A percentile compares a stretch with the other conserved stretches of the same genome.
Conservation (phyloP, 2,797 vertebrate species). For the Hemitrygon akajei region DNA sequence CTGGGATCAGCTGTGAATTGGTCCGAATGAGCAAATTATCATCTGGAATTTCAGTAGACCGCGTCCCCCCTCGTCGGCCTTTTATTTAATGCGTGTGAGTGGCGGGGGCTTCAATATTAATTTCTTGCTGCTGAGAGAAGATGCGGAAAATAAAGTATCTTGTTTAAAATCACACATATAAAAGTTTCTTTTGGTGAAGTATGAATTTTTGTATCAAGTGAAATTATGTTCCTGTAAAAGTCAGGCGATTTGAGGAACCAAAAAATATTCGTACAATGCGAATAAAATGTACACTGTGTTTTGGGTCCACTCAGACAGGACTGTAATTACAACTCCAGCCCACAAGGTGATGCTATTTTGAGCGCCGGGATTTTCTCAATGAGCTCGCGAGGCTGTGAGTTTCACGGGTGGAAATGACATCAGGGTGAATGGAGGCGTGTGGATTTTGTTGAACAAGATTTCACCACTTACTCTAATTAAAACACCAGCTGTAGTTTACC, state of each 20-base stretch:
- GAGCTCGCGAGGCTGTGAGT: neutral
- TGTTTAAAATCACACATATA: neutral
- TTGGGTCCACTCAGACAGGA: neutral
- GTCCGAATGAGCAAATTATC: too few relatives aligned
- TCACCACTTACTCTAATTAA: neutral
- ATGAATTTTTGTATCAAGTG: neutral
- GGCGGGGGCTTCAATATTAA: neutral
- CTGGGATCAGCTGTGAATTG: too few relatives aligned
- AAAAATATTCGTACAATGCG: neutral
- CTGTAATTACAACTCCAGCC: neutral
- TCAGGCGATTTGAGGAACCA: neutral
- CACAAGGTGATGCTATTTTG: neutral
- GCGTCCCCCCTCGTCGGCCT: too few relatives aligned
- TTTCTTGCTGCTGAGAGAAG: neutral
- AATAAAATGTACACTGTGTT: too few relatives aligned
- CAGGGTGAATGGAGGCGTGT: neutral
- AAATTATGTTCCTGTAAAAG: neutral
- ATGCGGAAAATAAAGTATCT: neutral
- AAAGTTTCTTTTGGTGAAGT: too few relatives aligned
- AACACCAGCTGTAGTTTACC: neutral
- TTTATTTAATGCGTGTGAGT: too few relatives aligned
- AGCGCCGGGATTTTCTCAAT: neutral
- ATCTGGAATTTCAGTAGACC: too few relatives aligned
- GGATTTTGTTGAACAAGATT: neutral
- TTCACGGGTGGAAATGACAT: constrained; percentile 19